Conservation (phyloP, 2,797 vertebrate species). For the Scyliorhinus canicula region DNA sequence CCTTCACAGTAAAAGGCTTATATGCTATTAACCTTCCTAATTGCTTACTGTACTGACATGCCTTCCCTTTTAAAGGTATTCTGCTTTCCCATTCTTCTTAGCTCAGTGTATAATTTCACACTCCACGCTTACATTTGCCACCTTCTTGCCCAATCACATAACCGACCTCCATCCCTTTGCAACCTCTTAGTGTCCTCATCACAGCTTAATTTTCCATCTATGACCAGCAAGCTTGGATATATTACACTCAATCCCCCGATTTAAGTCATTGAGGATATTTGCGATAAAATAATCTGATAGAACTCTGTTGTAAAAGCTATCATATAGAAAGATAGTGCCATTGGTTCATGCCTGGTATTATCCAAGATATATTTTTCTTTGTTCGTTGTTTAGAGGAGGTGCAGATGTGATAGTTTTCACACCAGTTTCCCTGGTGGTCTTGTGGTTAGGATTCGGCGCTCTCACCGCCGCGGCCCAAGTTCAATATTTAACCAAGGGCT, state of each 20-base stretch:
- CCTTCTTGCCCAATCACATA: no score
- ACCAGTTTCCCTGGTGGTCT: no score
- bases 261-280: background rate
- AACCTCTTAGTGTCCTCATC: no score
- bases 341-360: background rate
- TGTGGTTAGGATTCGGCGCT: no score
- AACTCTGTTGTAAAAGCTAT: background rate
- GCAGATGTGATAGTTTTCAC: background rate
- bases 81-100: background rate
- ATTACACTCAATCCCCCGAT: background rate
- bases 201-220: no score
- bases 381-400: background rate
- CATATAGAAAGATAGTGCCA: background rate
- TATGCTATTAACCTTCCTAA: background rate
- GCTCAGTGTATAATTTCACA: background rate
- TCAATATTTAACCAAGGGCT: no score
- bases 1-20: background rate
- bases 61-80: background rate
- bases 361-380: background rate
- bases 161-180: no score
- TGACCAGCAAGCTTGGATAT: no score
- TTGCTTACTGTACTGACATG: background rate
- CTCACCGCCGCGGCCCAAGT: no score
- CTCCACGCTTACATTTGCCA: no score
- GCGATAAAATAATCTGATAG: background rate